phyloP scores from a whole-genome alignment of 2,113 vertebrate species.

The Ciconia maguari region DNA sequence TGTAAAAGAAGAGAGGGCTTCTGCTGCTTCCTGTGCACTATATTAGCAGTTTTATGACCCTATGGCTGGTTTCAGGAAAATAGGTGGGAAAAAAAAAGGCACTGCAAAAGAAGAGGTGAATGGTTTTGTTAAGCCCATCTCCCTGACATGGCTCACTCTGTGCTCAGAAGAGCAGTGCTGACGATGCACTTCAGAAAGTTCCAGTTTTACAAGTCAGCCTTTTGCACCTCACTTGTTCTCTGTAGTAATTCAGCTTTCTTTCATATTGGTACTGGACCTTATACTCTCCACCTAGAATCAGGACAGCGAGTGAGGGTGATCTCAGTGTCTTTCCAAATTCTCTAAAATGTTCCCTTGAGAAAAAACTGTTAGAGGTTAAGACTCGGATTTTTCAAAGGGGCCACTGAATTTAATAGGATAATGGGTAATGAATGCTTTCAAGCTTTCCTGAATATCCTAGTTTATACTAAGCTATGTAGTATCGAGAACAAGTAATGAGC shows the following conservation, averaged over 20 bases:
- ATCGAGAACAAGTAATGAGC: not conserved
- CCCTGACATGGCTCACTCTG: not conserved
- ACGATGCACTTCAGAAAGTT: not conserved
- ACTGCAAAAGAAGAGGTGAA: not conserved
- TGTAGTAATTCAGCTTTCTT: not conserved
- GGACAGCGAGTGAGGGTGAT: not conserved
- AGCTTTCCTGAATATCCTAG: not conserved
- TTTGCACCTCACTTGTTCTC: not conserved
- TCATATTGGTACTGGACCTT: not conserved
- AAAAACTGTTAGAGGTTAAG: not conserved
- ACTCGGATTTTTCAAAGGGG: not conserved
- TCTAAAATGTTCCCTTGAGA: not conserved
- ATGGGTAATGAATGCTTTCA: not conserved
- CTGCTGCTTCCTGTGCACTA: not conserved
- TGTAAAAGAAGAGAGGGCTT: not conserved
- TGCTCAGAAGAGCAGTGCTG: not conserved
- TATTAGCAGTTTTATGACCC: not conserved
- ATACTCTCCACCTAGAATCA: not conserved
- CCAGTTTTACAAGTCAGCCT: not conserved
- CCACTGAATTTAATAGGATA: slow-evolving; percentile 13
- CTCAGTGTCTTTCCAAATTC: not conserved
- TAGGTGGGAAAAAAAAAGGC: not conserved
- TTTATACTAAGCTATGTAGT: not conserved
- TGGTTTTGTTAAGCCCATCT: not conserved
- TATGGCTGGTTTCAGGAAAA: not conserved